A percentile compares a stretch with the other conserved stretches of the same genome.
Conservation (phyloP, 1,140 invertebrate species). For the Chymomyza costata region DNA sequence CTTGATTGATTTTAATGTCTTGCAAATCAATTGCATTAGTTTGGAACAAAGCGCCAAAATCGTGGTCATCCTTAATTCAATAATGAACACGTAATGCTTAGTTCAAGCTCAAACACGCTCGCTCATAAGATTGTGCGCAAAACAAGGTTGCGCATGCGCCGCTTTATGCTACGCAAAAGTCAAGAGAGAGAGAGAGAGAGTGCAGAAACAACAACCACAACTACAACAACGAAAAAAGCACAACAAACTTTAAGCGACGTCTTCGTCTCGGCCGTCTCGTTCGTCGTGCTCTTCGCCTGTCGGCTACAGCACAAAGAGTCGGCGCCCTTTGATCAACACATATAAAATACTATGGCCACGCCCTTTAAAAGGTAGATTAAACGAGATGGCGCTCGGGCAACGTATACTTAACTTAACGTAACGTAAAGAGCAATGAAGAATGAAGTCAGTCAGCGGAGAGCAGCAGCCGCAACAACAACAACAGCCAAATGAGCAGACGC, state of each 20-base stretch:
- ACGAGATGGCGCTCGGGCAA: slow-evolving; percentile 74
- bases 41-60: slow-evolving; percentile 56
- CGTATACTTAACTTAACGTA: slow-evolving; percentile 69
- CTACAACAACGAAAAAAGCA: background rate
- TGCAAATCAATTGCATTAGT: slow-evolving; percentile 61
- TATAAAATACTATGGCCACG: slow-evolving; percentile 75
- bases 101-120: slow-evolving; percentile 12
- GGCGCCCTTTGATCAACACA: slow-evolving; percentile 71
- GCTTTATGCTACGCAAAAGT: slow-evolving; percentile 39
- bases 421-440: slow-evolving; percentile 72
- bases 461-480: background rate
- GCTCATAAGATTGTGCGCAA: too few species aligned
- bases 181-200: too few species aligned
- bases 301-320: slow-evolving; percentile 58
- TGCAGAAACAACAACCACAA: too few species aligned
- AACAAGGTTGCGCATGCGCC: slow-evolving; percentile 25
- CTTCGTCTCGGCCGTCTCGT: slow-evolving; percentile 2
- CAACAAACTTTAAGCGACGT: slow-evolving; percentile 16
- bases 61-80: slow-evolving; percentile 73
- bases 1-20: slow-evolving; percentile 69
- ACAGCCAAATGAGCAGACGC: slow-evolving; percentile 20
- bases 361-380: slow-evolving; percentile 75
- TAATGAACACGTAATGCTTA: slow-evolving; percentile 60
- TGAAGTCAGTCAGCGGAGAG: slow-evolving; percentile 60
- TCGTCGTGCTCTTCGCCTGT: background rate